These are phyloP conservation scores for Synodontis membranacea DNA, from an alignment of 2,113 vertebrate genomes.

Conservation along the genomic window DNA sequence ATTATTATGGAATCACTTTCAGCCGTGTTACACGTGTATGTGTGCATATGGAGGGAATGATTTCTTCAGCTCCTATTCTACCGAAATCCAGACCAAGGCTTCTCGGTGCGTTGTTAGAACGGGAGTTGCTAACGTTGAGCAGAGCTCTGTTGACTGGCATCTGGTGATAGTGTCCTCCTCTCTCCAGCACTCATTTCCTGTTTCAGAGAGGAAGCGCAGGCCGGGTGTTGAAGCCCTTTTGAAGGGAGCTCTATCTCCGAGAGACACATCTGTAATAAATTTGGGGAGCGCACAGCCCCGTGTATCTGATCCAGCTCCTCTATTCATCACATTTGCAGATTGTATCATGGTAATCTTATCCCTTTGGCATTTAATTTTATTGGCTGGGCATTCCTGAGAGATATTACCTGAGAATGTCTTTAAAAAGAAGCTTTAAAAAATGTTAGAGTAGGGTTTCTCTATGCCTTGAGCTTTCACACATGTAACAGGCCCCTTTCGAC, in stretches of 20 bases:
- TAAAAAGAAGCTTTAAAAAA: conserved; percentile 25
- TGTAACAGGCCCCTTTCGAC: conserved; percentile 38
- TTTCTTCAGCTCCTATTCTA: background rate
- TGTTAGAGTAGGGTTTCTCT: conserved; percentile 36
- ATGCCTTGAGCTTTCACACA: conserved; percentile 44
- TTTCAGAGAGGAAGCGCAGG: conserved; percentile 39
- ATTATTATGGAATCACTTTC: background rate
- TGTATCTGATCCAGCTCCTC: conserved; percentile 52
- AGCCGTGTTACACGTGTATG: background rate
- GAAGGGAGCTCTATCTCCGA: conserved; percentile 45
- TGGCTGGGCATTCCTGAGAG: conserved; percentile 50
- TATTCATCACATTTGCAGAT: conserved; percentile 61
- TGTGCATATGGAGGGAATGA: background rate
- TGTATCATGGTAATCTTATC: conserved; percentile 57
- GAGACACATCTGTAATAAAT: conserved; percentile 56
- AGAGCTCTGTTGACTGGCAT: conserved; percentile 40
- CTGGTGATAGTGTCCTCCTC: conserved; percentile 39
- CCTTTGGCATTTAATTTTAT: conserved; percentile 56
- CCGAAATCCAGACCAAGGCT: conserved; percentile 4
- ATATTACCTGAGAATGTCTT: conserved; percentile 45
- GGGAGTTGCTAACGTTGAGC: conserved; percentile 9
- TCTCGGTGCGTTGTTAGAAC: conserved; percentile 22
- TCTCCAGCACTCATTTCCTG: conserved; percentile 53
- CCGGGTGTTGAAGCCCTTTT: conserved; percentile 33
- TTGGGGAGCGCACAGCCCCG: conserved; percentile 49